Conservation (phyloP, 2,113 vertebrate genomes). For the Saiga tatarica region DNA sequence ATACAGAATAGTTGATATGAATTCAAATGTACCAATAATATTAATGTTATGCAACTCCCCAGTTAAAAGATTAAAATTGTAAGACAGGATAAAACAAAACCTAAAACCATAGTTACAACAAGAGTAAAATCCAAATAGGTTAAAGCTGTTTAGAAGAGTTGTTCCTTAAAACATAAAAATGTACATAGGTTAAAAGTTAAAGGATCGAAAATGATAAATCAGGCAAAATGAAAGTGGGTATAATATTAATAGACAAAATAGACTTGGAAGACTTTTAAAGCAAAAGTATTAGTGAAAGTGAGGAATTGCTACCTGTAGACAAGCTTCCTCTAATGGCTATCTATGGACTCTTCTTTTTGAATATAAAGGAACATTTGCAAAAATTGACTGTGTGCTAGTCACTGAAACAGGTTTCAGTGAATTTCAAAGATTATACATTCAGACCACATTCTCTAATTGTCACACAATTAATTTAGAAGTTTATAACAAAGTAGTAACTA, state of each 20-base stretch:
- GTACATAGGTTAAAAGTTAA: neutral
- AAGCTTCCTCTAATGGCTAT: neutral
- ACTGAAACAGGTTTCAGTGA: neutral
- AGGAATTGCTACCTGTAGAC: neutral
- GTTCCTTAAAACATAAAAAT: neutral
- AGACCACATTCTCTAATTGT: neutral
- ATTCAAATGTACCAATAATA: neutral
- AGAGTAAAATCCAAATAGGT: neutral
- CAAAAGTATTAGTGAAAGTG: neutral
- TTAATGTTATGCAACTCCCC: neutral
- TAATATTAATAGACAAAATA: constrained; percentile 10
- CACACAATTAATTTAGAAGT: neutral
- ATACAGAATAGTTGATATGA: neutral
- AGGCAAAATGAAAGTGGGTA: neutral
- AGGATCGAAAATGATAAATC: neutral
- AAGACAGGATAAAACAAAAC: neutral
- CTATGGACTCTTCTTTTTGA: neutral
- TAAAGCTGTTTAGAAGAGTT: neutral
- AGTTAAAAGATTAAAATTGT: neutral
- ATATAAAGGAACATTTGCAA: neutral
- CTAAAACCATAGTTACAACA: neutral
- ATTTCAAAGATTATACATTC: neutral
- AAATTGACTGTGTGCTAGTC: neutral
- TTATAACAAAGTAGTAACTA: neutral
- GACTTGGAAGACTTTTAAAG: neutral